Base-by-base conservation (phyloP, 35 echinoderm and acorn worm genomes). In the Lytechinus pictus region DNA sequence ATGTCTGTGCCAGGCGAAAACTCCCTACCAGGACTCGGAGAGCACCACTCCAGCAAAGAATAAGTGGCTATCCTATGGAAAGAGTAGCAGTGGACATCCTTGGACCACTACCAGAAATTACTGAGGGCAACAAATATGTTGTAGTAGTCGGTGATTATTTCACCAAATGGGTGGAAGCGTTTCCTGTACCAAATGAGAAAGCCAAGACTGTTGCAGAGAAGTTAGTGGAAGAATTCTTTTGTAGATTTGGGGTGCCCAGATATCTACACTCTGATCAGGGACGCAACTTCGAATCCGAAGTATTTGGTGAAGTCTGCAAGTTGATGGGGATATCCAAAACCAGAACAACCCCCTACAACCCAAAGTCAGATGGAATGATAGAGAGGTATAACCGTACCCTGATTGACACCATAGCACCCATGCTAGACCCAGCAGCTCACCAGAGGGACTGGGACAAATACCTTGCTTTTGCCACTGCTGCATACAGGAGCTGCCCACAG, bases 191-290 rank as follows among this genome's bases (percentile, higher is more conserved):
- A 6, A 91, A 95, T 28, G 51, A 91, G 9, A 87, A 95, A 91
- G 96, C 96, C 8, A 27, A 52, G 13, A 97, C 95, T 10, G 94
- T 96, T 57, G 93, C 97, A 2, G 86, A 61, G 9, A 66, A 53
- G 6, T 53, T 97, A 10, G 86, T 96, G 66, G 55, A 96, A 27
- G n/a, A 96, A 12, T 94, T 96, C 86, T 27, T 92, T 21, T 97
- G 87, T 14, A 91, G 96, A 72, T 95, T 92, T 66, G 96, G 96
- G 7, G 86, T 96, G 11, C 95, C 97, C 21, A 61, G 95, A 2
- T 52, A 94, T n/a, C 52, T 97, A 19, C 95, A 96, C 61, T 92
- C 95, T 54, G 95, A 97, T 54, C 97, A 97, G 57, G 95, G 97
- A 21, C 27, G 54, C 21, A 94, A 97, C 3, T 97, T 95, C 24